Conservation (phyloP, 2,888 invertebrate species). For the Siphonodentalium dalli region DNA sequence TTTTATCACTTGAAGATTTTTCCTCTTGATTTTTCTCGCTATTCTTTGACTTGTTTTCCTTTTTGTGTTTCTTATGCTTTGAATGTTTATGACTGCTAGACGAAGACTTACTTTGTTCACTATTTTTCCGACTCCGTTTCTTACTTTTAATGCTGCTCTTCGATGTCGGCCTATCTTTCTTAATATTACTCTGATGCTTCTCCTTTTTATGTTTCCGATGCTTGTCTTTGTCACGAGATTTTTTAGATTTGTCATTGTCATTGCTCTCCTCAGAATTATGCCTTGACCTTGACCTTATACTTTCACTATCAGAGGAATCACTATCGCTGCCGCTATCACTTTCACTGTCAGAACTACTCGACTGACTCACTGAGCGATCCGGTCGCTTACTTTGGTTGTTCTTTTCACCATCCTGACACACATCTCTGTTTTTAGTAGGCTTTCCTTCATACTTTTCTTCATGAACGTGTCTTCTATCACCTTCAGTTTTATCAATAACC, state of each 20-base stretch:
- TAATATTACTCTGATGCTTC: background rate
- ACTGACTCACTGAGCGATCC: background rate
- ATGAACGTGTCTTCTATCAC: background rate
- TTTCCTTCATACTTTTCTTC: background rate
- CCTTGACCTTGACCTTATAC: too few relatives aligned
- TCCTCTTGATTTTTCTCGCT: slow-evolving; percentile 8
- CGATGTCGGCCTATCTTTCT: background rate
- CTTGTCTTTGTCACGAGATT: background rate
- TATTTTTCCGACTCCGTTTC: background rate
- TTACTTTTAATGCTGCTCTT: background rate
- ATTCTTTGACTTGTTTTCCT: background rate
- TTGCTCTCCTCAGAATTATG: background rate
- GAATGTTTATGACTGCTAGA: background rate
- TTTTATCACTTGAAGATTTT: background rate
- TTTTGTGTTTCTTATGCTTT: background rate
- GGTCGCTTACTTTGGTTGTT: background rate
- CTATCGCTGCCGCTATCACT: background rate
- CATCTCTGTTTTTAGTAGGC: slow-evolving; percentile 3
- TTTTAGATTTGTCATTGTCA: background rate
- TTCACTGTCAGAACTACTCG: background rate
- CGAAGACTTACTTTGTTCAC: too few relatives aligned
- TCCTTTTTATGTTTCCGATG: background rate
- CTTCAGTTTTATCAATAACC: background rate
- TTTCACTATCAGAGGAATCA: too few relatives aligned
- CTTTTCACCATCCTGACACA: background rate